Percentiles rank a stretch among this genome's conserved stretches.
Conservation (phyloP, 2,113 vertebrate genomes). For the Antechinus stuartii region DNA sequence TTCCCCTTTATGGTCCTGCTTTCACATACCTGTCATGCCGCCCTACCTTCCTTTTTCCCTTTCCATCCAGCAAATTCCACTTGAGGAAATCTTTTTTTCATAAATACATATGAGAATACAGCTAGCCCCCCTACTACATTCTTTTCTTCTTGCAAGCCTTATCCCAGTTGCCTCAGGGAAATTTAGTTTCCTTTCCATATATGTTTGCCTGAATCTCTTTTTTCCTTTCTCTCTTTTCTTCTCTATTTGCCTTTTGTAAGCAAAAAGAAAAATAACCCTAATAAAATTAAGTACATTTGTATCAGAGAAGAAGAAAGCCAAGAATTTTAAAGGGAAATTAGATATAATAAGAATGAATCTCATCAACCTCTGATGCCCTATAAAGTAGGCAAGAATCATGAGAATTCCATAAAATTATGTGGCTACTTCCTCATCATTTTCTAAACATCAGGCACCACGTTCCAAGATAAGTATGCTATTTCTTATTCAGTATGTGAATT, state of each 20-base stretch:
- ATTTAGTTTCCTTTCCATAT: not conserved
- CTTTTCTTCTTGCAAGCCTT: not conserved
- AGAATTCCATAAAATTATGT: slow-evolving; percentile 26
- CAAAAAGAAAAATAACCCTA: slow-evolving; percentile 44
- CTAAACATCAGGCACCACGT: slow-evolving; percentile 21
- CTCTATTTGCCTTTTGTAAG: slow-evolving; percentile 49
- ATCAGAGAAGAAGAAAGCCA: slow-evolving; percentile 14
- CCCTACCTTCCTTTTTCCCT: not conserved
- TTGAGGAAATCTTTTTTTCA: not conserved
- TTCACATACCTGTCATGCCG: not conserved
- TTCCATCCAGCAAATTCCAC: not conserved
- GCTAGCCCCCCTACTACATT: not conserved
- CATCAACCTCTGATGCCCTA: not conserved
- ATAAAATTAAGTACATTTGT: slow-evolving; percentile 20
- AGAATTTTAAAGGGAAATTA: slow-evolving; percentile 50
- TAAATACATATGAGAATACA: not conserved
- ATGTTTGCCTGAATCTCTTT: slow-evolving; percentile 33
- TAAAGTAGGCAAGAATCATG: slow-evolving; percentile 12
- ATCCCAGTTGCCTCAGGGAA: not conserved
- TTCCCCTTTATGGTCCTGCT: not conserved
- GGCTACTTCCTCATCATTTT: slow-evolving; percentile 12
- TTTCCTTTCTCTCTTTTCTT: slow-evolving; percentile 49
- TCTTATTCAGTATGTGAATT: slow-evolving; percentile 28
- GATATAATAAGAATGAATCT: not conserved
- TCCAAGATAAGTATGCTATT: not conserved